Percentiles rank a stretch among this genome's conserved stretches.
phyloP scores from a whole-genome alignment of 2,113 vertebrate genomes.

The Dipodomys stephensi region DNA sequence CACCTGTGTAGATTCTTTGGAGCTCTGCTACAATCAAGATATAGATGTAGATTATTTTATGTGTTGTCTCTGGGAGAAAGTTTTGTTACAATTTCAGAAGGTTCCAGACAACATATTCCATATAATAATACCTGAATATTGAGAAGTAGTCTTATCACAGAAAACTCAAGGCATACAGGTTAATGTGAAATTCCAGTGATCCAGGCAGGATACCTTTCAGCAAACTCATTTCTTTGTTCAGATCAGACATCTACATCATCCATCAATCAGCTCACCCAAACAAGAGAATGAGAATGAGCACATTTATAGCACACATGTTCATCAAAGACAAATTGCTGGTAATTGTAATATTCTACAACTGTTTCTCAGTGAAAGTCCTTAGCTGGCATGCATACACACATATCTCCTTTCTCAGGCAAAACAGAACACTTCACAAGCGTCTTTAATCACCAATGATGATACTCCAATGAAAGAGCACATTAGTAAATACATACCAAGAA shows the following conservation, averaged over 20 bases:
- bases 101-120: neutral
- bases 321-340: slow-evolving; percentile 43
- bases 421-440: neutral
- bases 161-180: slow-evolving; percentile 2
- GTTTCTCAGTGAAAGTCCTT: neutral
- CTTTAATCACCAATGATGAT: neutral
- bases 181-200: slow-evolving; percentile 36
- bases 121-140: neutral
- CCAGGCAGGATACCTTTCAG: neutral
- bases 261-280: neutral
- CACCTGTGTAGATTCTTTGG: neutral
- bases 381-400: neutral
- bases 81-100: neutral
- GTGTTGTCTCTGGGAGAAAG: slow-evolving; percentile 23
- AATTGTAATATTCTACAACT: rapidly evolving
- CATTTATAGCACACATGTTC: neutral
- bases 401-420: neutral
- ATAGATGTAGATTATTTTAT: neutral
- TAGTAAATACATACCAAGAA: neutral
- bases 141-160: slow-evolving; percentile 34
- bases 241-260: slow-evolving; percentile 13
- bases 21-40: neutral
- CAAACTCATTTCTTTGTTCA: neutral
- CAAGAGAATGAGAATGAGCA: neutral
- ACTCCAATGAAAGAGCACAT: neutral